Evolutionary conservation across 2,113 vertebrate species (phyloP).

Genomic region (Perccottus glenii): DNA sequence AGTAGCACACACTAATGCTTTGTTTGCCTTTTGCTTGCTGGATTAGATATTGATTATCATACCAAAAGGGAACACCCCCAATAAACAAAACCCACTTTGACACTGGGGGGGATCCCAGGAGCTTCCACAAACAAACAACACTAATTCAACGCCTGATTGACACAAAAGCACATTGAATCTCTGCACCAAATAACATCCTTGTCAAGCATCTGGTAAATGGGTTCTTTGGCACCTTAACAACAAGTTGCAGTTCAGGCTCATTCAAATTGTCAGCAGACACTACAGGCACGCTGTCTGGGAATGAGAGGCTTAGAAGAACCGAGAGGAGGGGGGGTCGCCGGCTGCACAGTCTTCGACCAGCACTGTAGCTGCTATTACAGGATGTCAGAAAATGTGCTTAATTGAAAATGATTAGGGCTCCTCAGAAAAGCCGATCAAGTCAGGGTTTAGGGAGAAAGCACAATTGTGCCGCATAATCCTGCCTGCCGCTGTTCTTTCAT

Average conservation of each 20-base stretch:
- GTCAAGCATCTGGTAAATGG: conserved; percentile 66
- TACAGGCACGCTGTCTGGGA: conserved; percentile 51
- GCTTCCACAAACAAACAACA: conserved; percentile 62
- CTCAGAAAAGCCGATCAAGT: conserved; percentile 84
- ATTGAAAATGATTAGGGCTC: conserved; percentile 90
- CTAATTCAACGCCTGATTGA: conserved; percentile 57
- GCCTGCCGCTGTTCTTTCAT: conserved; percentile 87
- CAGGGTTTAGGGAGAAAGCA: conserved; percentile 76
- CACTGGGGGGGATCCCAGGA: conserved; percentile 42
- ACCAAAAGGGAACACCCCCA: conserved; percentile 27
- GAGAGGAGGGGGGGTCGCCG: conserved; percentile 8
- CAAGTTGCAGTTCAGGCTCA: conserved; percentile 60
- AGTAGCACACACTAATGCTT: conserved; percentile 12
- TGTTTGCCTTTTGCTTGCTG: conserved; percentile 6
- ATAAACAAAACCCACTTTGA: conserved; percentile 41
- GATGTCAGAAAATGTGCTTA: conserved; percentile 88
- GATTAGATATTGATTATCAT: conserved; percentile 52
- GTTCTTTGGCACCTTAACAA: conserved; percentile 62
- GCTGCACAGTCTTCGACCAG: conserved; percentile 56
- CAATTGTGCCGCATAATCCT: conserved; percentile 91
- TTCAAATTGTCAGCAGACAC: conserved; percentile 67
- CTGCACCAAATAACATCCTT: conserved; percentile 63
- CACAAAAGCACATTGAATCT: conserved; percentile 62
- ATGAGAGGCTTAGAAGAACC: conserved; percentile 56
- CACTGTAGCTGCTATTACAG: conserved; percentile 76